Percentiles rank a stretch among this genome's conserved stretches.
phyloP scores from a whole-genome alignment of 1,140 invertebrate species.

The Copidosoma floridanum region DNA sequence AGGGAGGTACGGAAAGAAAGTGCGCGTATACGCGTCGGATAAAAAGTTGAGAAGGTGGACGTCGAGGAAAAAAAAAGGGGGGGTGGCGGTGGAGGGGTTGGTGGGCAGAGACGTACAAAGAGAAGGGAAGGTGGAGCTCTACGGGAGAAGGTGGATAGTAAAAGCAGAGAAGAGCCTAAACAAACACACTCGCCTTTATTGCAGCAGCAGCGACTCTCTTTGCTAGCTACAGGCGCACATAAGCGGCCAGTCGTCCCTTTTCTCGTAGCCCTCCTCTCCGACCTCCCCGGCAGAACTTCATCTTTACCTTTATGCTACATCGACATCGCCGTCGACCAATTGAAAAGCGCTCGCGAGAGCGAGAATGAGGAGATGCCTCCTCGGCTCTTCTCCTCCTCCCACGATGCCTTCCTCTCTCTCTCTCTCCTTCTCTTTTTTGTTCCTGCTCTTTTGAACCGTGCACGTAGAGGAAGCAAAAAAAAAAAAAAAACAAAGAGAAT shows the following conservation, averaged over 20 bases:
- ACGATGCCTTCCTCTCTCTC: no score
- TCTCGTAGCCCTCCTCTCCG: slow-evolving; percentile 3
- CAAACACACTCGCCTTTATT: slow-evolving; percentile 55
- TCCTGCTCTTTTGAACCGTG: neutral
- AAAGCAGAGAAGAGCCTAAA: slow-evolving; percentile 52
- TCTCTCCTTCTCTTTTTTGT: no score
- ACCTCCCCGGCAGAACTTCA: slow-evolving; percentile 22
- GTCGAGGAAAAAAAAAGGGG: neutral
- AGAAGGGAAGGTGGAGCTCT: slow-evolving; percentile 22
- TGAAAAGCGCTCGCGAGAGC: slow-evolving; percentile 25
- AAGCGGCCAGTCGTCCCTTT: slow-evolving; percentile 36
- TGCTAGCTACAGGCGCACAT: neutral
- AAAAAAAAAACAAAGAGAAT: slow-evolving; percentile 32
- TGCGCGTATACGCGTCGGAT: neutral
- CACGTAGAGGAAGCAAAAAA: neutral
- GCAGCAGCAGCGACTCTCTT: slow-evolving; percentile 28
- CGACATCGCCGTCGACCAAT: slow-evolving; percentile 36
- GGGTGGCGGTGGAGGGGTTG: slow-evolving; percentile 21
- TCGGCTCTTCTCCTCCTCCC: neutral
- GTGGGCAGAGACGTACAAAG: slow-evolving; percentile 17
- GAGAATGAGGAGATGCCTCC: slow-evolving; percentile 3
- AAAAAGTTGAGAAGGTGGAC: neutral
- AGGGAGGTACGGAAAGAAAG: neutral
- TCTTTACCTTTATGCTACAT: slow-evolving; percentile 35
- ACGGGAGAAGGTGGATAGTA: slow-evolving; percentile 35